Percentiles rank a stretch among this genome's conserved stretches.
Conservation (phyloP, 1,140 invertebrate genomes). For the Zaprionus nigranus region DNA sequence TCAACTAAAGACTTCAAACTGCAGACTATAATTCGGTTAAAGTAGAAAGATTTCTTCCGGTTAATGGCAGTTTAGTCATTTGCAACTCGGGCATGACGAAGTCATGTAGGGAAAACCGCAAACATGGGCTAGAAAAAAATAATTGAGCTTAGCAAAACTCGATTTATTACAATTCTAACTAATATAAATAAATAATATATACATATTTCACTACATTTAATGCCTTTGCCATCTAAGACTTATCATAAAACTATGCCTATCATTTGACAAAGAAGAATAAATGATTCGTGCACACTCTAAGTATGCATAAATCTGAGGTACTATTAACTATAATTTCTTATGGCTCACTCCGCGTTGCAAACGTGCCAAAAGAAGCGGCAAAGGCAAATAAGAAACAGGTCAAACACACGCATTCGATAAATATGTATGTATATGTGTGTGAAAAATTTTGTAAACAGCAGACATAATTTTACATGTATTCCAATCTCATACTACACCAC, state of each 20-base stretch:
- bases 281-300: too few species aligned
- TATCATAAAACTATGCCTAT: constrained; percentile 17
- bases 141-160: constrained; percentile 7
- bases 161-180: constrained; percentile 17
- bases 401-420: constrained; percentile 1
- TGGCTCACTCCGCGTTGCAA: constrained; percentile 44
- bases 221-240: not conserved
- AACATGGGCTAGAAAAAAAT: constrained; percentile 8
- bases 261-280: too few species aligned
- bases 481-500: not conserved
- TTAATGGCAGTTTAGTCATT: constrained; percentile 11
- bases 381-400: constrained; percentile 39
- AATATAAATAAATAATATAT: constrained; percentile 1
- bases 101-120: constrained; percentile 1
- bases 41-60: not conserved
- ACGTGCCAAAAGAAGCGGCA: constrained; percentile 41
- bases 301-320: constrained; percentile 15
- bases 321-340: constrained; percentile 35
- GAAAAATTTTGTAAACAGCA: constrained; percentile 5
- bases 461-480: not conserved
- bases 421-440: not conserved
- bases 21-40: not conserved
- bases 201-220: not conserved
- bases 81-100: constrained; percentile 37
- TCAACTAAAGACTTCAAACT: not conserved